phyloP scores from a whole-genome alignment of 2,888 invertebrate species.

The Cheilosia vernalis region DNA sequence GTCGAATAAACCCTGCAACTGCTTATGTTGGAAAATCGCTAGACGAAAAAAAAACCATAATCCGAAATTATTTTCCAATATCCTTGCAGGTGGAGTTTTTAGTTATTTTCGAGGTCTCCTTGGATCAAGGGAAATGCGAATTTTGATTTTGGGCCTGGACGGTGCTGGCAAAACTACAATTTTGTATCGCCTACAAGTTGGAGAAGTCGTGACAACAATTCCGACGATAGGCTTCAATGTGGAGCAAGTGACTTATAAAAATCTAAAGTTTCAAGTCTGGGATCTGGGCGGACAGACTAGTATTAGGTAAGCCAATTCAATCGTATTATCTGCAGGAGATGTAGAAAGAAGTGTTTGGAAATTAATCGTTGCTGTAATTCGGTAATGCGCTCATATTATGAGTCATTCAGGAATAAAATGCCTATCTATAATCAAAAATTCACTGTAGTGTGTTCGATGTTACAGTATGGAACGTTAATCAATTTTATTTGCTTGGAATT shows the following conservation, averaged over 20 bases:
- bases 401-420: neutral
- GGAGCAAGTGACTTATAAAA: slow-evolving; percentile 99
- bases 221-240: slow-evolving; percentile 99
- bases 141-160: slow-evolving; percentile 98
- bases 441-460: neutral
- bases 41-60: slow-evolving; percentile 7
- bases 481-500: no score
- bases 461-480: no score
- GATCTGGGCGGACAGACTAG: slow-evolving; percentile 99
- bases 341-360: neutral
- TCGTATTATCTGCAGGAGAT: neutral
- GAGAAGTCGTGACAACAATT: slow-evolving; percentile 99
- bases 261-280: slow-evolving; percentile 99
- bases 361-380: neutral
- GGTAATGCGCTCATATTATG: neutral
- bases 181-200: slow-evolving; percentile 98
- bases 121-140: slow-evolving; percentile 98
- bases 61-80: slow-evolving; percentile 42
- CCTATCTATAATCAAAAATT: neutral
- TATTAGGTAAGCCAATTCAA: slow-evolving; percentile 89
- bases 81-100: slow-evolving; percentile 92
- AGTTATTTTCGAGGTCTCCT: slow-evolving; percentile 98
- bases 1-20: neutral
- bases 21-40: neutral
- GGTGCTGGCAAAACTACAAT: slow-evolving; percentile 99